Conservation (phyloP, 2,888 invertebrate species). For the Atherix ibis region DNA sequence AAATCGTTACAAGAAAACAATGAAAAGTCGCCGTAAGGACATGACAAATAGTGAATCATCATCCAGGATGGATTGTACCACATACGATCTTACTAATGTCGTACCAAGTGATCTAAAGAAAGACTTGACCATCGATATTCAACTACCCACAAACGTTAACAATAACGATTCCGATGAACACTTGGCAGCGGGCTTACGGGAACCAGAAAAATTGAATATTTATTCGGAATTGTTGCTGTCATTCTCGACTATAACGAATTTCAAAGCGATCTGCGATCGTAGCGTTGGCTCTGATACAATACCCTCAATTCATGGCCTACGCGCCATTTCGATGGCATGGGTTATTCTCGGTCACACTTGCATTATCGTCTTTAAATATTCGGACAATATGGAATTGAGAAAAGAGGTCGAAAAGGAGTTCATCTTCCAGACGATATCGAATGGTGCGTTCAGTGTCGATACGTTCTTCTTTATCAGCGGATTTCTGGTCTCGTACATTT, state of each 20-base stretch:
- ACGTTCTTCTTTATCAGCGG: slow-evolving; percentile 76
- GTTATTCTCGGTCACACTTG: slow-evolving; percentile 59
- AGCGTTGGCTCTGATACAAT: slow-evolving; percentile 66
- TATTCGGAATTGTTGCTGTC: slow-evolving; percentile 50
- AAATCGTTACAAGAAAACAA: slow-evolving; percentile 20
- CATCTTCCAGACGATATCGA: slow-evolving; percentile 62
- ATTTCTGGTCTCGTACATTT: slow-evolving; percentile 68
- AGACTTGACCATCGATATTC: slow-evolving; percentile 27
- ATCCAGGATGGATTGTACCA: slow-evolving; percentile 34
- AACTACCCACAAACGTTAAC: slow-evolving; percentile 33
- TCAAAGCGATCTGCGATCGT: slow-evolving; percentile 65
- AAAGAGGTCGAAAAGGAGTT: slow-evolving; percentile 59
- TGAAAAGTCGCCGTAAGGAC: slow-evolving; percentile 28
- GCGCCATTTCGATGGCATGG: slow-evolving; percentile 53
- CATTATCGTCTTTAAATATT: slow-evolving; percentile 68
- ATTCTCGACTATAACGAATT: slow-evolving; percentile 61
- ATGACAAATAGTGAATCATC: slow-evolving; percentile 31
- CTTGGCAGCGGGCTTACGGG: slow-evolving; percentile 37
- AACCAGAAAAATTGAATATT: slow-evolving; percentile 33
- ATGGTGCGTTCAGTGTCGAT: slow-evolving; percentile 66
- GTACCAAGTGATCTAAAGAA: slow-evolving; percentile 22
- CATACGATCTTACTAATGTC: slow-evolving; percentile 32
- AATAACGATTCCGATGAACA: slow-evolving; percentile 42
- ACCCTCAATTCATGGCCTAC: slow-evolving; percentile 54
- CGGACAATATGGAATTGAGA: slow-evolving; percentile 63